A percentile compares a stretch with the other conserved stretches of the same genome.
Evolutionary conservation across 2,113 vertebrate genomes (phyloP).

Genomic region (Alaudala cheleensis): DNA sequence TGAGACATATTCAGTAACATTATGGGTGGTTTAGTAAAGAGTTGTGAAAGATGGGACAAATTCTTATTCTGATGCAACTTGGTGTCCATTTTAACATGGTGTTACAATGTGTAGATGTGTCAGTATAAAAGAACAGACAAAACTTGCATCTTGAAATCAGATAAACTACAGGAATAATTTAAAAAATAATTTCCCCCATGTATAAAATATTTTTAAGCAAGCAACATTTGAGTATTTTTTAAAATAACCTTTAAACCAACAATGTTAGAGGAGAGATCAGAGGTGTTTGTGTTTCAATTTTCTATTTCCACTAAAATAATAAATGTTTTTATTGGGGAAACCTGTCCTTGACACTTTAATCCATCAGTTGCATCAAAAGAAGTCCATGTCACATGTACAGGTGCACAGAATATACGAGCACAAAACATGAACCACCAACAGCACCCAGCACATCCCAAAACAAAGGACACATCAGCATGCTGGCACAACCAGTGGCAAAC

Average conservation of each 20-base stretch:
- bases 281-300: neutral
- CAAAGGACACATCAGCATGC: conserved; percentile 67
- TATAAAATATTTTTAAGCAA: neutral
- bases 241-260: neutral
- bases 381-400: neutral
- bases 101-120: neutral
- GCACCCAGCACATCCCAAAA: neutral
- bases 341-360: neutral
- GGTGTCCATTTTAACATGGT: neutral
- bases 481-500: conserved; percentile 69
- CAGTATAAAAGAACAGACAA: neutral
- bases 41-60: neutral
- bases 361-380: conserved; percentile 68
- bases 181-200: neutral
- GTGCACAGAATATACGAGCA: conserved; percentile 5
- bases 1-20: neutral
- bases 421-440: neutral
- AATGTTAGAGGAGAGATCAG: neutral
- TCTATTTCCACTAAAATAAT: neutral
- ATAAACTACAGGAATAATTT: neutral
- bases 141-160: neutral
- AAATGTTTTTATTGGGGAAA: neutral
- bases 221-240: neutral
- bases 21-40: conserved; percentile 21
- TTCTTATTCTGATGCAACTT: conserved; percentile 71